These are phyloP conservation scores for Trialeurodes vaporariorum DNA, from an alignment of 1,140 invertebrate genomes.

Conservation along the genomic window DNA sequence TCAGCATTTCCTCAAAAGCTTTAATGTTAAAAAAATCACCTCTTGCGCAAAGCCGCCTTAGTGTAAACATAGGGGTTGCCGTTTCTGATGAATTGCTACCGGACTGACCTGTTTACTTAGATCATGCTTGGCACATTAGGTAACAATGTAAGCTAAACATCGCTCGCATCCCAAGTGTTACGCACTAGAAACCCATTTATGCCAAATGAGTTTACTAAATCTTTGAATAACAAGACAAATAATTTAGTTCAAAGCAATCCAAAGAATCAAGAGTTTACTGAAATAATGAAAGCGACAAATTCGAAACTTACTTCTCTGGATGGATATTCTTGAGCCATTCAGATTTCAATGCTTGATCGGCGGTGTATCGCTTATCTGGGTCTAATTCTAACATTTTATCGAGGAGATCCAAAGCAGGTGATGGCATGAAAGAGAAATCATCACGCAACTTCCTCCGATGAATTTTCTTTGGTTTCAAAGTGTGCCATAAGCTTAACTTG, in stretches of 20 bases:
- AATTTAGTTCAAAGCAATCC: not conserved
- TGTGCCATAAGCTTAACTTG: slow-evolving; percentile 82
- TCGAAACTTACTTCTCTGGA: slow-evolving; percentile 68
- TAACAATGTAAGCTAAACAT: too few relatives aligned
- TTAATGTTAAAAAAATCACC: too few relatives aligned
- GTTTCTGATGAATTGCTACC: too few relatives aligned
- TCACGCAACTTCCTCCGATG: slow-evolving; percentile 80
- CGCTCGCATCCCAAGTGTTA: too few relatives aligned
- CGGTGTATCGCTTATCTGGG: slow-evolving; percentile 84
- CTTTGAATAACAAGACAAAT: too few relatives aligned
- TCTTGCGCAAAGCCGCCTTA: too few relatives aligned
- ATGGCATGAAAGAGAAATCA: slow-evolving; percentile 86
- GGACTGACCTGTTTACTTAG: too few relatives aligned
- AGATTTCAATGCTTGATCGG: slow-evolving; percentile 85
- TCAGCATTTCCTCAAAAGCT: too few relatives aligned
- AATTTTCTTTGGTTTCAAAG: slow-evolving; percentile 85
- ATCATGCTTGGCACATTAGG: too few relatives aligned
- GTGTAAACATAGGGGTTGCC: too few relatives aligned
- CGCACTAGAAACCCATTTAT: too few relatives aligned
- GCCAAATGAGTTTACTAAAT: too few relatives aligned
- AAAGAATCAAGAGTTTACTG: not conserved
- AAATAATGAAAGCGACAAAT: slow-evolving; percentile 14
- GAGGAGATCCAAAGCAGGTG: slow-evolving; percentile 79
- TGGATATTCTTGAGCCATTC: slow-evolving; percentile 86
- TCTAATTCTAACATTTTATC: slow-evolving; percentile 96